Evolutionary conservation across 2,797 vertebrate genomes (phyloP).

Genomic region (Synaphobranchus kaupii): DNA sequence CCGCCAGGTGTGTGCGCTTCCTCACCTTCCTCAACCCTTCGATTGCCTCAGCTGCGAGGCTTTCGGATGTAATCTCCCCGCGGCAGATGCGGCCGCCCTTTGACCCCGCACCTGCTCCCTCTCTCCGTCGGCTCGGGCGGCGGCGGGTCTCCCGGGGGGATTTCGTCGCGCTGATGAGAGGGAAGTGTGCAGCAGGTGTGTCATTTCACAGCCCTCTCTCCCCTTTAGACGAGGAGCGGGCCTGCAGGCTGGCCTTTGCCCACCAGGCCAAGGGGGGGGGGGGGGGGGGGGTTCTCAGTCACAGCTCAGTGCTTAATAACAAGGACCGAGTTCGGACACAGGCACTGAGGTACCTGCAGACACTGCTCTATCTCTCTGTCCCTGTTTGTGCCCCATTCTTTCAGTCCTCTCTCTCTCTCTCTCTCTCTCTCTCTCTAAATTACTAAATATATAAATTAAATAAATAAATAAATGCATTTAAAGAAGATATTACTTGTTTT

Average conservation of each 20-base stretch:
- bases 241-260: not conserved
- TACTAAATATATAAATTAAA: no score
- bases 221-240: not conserved
- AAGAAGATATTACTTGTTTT: no score
- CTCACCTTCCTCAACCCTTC: constrained; percentile 27
- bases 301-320: constrained; percentile 25
- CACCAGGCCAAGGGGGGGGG: no score
- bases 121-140: not conserved
- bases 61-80: constrained; percentile 42
- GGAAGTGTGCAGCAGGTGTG: constrained; percentile 15
- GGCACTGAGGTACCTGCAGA: not conserved
- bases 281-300: not conserved
- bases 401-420: constrained; percentile 16
- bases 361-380: not conserved
- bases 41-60: constrained; percentile 28
- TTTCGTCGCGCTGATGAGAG: not conserved
- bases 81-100: constrained; percentile 45
- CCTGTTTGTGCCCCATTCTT: not conserved
- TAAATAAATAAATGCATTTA: no score
- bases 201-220: constrained; percentile 17
- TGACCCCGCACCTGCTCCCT: constrained; percentile 14
- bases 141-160: no score
- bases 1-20: not conserved
- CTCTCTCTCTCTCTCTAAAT: not conserved
- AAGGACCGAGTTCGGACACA: constrained; percentile 11